Base-by-base conservation (phyloP, 2,113 vertebrate species). In the Genyomyrus donnyi region DNA sequence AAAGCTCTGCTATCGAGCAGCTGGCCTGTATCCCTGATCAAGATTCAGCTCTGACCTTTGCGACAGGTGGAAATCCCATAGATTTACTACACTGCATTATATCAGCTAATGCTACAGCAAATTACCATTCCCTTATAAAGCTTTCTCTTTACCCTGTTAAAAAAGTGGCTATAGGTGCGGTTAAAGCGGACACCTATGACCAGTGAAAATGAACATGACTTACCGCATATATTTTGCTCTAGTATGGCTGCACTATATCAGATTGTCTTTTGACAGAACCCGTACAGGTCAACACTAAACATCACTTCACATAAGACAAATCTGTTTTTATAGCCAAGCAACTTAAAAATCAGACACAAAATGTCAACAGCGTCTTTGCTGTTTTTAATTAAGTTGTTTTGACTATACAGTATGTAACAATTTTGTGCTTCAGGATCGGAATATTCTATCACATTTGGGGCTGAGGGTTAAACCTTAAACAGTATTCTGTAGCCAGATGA, bases 241-340 rank as follows among this genome's bases (percentile, higher is more conserved):
- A 42, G 74, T 19, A 7, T 80, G 74, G 74, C 35, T 80, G 74
- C 35, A 80, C 31, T 80, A 19, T 42, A 42, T 80, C 35, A 39
- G 74, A 80, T 42, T 80, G 15, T 80, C 35, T 80, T 80, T 42
- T 80, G 74, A 80, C 74, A 80, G 35, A 80, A 19, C 31, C 31
- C 6, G 0, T 42, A 42, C 31, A 42, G 17, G 74, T 80, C 35
- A 80, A 80, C 74, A 35, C 35, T 80, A 39, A 80, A 42, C 74
- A 42, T 42, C 13, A 66, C 45, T 24, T 17, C 86, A 35, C 52
- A 35, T 24, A 88, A 66, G 48, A 88, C 88, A 74, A 91, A 94
- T 93, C 89, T 93, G 91, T 95, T 93, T 94, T 92, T 90, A 92
- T 93, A 94, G 95, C 92, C 93, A 93, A 91, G 89, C 92, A 92